Percentiles rank a stretch among this genome's conserved stretches.
These are phyloP conservation scores for Dicrurus megarhynchus DNA, from an alignment of 2,113 vertebrate species.

Conservation along the genomic window DNA sequence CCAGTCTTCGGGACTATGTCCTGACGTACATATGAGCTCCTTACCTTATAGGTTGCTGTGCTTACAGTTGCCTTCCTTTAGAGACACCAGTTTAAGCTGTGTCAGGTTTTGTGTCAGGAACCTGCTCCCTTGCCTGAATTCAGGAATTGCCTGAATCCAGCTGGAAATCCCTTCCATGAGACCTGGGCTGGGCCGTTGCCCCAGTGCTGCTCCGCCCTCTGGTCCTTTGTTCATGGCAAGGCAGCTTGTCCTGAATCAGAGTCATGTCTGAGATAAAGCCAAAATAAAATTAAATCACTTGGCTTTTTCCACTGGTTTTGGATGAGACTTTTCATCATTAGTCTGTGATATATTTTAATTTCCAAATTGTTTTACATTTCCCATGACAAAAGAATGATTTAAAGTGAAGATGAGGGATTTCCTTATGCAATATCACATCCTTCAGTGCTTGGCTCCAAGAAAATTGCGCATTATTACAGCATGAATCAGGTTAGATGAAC, in stretches of 20 bases:
- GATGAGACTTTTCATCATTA: background rate
- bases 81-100: background rate
- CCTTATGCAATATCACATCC: background rate
- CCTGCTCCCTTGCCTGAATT: background rate
- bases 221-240: background rate
- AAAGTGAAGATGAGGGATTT: background rate
- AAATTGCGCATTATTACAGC: background rate
- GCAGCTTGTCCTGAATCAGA: background rate
- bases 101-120: background rate
- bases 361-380: slow-evolving; percentile 15
- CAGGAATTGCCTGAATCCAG: background rate
- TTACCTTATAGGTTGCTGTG: background rate
- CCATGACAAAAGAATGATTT: background rate
- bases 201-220: background rate
- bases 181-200: background rate
- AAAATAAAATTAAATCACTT: background rate
- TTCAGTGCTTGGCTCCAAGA: background rate
- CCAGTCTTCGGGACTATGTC: background rate
- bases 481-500: background rate
- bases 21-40: slow-evolving; percentile 11
- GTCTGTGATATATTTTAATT: background rate
- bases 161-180: background rate
- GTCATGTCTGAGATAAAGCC: background rate
- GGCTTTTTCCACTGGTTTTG: background rate
- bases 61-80: background rate